Base-by-base conservation (phyloP, 1,140 invertebrate species). In the Sinonovacula constricta region DNA sequence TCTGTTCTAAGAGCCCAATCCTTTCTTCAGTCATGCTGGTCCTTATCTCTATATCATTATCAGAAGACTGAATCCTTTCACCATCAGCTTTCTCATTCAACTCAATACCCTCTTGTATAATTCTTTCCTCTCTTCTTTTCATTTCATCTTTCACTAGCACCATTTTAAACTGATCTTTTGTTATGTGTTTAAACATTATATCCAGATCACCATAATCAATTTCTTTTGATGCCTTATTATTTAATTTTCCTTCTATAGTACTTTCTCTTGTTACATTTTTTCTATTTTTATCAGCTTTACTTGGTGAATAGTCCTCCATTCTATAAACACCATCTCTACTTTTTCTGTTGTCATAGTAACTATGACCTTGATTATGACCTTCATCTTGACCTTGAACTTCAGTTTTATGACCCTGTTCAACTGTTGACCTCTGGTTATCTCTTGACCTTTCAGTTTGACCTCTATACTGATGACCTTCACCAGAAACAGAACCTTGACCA, bases 101-200 rank as follows among this genome's bases (percentile, higher is more conserved):
- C n/a, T n/a, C n/a, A 45, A 45, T 18, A 45, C 39, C 39, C 7
- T 45, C 7, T 18, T 45, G 39, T 45, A 10, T 45, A 45, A n/a
- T n/a, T 24, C 22, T 39, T 18, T 74, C 60, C 18, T 36, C 26
- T 59, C 54, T 34, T 24, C 62, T 31, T 5, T 70, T 69, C 22
- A 78, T 34, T 60, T 79, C 83, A 72, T 82, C 79, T 36, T 57
- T 62, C 30, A 84, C 71, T 18, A 84, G 49, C 24, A 84, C 51
- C 81, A 84, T 82, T 63, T 72, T 69, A 74, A 84, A 84, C 49
- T 70, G 74, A 56, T 84, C 83, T 12, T 76, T 65, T 77, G 62
- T 57, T 1, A 84, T 36, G 69, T 84, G 83, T 60, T 75, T 79
- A 45, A 84, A 79, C 76, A 84, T 66, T 24, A 84, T 79, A 65